These are phyloP conservation scores for Aythya baeri DNA, from an alignment of 2,113 vertebrate species.

Conservation along the genomic window DNA sequence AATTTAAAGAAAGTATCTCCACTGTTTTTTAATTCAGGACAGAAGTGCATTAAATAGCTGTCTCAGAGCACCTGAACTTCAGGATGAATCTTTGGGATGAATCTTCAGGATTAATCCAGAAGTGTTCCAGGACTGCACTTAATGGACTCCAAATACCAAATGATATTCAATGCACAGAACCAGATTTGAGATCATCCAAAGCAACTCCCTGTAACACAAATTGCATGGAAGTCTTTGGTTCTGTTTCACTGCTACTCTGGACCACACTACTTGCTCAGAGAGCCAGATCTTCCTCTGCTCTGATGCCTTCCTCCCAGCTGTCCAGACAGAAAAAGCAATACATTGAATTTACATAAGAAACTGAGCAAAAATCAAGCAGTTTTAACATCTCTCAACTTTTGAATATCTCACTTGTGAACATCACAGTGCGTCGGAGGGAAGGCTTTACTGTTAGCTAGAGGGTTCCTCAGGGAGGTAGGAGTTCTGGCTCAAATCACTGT, in stretches of 20 bases:
- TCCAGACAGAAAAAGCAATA: not conserved
- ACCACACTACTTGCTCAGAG: not conserved
- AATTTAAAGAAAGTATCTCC: not conserved
- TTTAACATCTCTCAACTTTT: not conserved
- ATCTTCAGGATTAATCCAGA: not conserved
- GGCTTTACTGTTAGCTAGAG: not conserved
- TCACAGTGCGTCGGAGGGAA: not conserved
- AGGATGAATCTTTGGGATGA: no score
- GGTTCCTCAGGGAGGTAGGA: not conserved
- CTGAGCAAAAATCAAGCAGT: not conserved
- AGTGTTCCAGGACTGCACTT: not conserved
- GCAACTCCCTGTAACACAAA: not conserved
- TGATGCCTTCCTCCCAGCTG: not conserved
- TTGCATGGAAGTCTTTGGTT: not conserved
- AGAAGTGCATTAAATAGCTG: not conserved
- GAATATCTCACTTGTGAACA: not conserved
- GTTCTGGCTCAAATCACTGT: not conserved
- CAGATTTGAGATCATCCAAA: not conserved
- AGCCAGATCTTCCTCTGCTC: not conserved
- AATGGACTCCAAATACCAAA: not conserved
- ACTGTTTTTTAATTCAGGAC: not conserved
- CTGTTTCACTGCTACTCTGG: not conserved
- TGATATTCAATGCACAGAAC: not conserved
- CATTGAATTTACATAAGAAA: not conserved
- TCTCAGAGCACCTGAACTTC: not conserved